Conservation (phyloP, 2,113 vertebrate genomes). For the Pterophyllum scalare region DNA sequence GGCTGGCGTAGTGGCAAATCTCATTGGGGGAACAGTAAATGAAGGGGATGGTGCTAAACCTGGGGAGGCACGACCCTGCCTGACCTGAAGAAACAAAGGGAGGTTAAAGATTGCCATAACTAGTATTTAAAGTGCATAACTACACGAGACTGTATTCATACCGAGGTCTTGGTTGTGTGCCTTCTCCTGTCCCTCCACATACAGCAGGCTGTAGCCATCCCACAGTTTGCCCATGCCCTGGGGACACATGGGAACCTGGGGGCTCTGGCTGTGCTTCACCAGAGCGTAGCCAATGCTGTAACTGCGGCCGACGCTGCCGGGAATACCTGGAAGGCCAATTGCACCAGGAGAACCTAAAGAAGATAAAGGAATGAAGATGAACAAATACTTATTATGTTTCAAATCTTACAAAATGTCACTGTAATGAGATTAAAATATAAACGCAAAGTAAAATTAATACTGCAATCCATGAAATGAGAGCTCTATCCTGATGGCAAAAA, state of each 20-base stretch:
- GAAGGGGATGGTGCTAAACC: constrained; percentile 97
- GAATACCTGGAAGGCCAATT: constrained; percentile 73
- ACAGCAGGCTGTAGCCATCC: constrained; percentile 95
- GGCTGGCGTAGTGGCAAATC: constrained; percentile 92
- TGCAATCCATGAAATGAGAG: background rate
- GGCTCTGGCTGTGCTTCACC: constrained; percentile 94
- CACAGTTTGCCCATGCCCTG: constrained; percentile 90
- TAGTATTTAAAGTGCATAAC: background rate
- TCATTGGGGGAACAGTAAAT: constrained; percentile 94
- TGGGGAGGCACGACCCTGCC: constrained; percentile 92
- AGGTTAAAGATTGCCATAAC: background rate
- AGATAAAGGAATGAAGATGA: fast-evolving
- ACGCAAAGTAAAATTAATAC: background rate
- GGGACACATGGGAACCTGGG: constrained; percentile 90
- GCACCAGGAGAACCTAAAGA: constrained; percentile 71
- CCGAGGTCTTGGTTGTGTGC: constrained; percentile 96
- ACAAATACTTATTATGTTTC: background rate
- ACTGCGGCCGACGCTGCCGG: constrained; percentile 82
- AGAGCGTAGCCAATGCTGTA: constrained; percentile 84
- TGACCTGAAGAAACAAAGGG: constrained; percentile 82
- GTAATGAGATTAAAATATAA: background rate
- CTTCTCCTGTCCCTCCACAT: constrained; percentile 96
- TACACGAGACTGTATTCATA: constrained; percentile 50
- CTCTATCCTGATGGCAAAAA: background rate
- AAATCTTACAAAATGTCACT: background rate